These are phyloP conservation scores for Patiria miniata DNA, from an alignment of 35 echinoderm and acorn worm species.

Conservation along the genomic window DNA sequence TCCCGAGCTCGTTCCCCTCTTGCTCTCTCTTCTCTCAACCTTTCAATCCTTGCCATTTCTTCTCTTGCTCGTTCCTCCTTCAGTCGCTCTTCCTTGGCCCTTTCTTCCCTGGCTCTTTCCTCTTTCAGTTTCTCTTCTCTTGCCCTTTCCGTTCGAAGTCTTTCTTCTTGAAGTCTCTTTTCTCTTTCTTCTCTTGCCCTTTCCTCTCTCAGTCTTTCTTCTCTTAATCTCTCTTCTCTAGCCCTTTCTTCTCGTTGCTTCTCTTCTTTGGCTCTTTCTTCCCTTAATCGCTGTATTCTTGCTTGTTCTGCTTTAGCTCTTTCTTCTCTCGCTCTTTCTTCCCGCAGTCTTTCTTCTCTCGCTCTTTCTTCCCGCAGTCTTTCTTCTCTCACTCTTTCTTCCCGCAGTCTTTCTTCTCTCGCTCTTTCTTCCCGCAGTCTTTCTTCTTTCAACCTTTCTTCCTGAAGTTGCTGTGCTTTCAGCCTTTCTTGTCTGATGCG, in stretches of 20 bases:
- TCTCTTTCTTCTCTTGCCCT: neutral
- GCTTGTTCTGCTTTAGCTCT: constrained; percentile 4
- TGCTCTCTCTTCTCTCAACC: neutral
- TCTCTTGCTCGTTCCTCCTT: neutral
- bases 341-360: neutral
- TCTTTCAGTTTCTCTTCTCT: neutral
- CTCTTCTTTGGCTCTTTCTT: constrained; percentile 18
- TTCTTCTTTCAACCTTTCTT: constrained; percentile 23
- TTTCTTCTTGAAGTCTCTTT: neutral
- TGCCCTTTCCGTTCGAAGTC: neutral
- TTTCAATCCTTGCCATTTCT: neutral
- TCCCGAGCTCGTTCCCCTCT: neutral
- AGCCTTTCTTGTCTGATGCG: neutral
- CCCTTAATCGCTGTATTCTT: neutral
- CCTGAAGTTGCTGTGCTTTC: constrained; percentile 18
- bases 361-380: neutral
- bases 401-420: constrained; percentile 12
- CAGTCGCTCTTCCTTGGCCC: neutral
- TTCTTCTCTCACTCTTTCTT: constrained; percentile 21
- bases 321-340: neutral
- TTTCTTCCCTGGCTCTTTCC: neutral
- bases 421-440: neutral
- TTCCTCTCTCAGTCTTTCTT: neutral
- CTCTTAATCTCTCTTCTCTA: neutral
- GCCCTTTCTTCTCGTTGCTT: neutral